Evolutionary conservation across 2,888 invertebrate genomes (phyloP).

Genomic region (Hirtodrosophila alboralis): DNA sequence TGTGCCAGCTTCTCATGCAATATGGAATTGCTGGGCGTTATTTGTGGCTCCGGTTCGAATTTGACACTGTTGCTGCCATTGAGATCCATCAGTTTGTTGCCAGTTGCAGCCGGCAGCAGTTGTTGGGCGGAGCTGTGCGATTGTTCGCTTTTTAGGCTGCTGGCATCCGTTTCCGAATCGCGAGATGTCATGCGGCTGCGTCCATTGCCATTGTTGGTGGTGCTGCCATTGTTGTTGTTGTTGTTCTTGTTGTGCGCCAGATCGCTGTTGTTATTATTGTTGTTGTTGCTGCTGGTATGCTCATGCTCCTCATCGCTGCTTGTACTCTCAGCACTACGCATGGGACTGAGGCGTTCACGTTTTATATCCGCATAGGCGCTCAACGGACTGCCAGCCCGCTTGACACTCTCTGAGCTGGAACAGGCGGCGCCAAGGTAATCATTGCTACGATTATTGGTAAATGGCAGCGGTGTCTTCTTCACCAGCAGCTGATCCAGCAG

Average conservation of each 20-base stretch:
- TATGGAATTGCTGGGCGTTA: constrained; percentile 69
- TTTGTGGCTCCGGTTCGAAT: constrained; percentile 44
- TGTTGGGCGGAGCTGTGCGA: constrained; percentile 50
- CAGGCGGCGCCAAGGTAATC: constrained; percentile 65
- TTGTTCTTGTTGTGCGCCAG: constrained; percentile 53
- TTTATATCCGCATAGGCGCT: constrained; percentile 85
- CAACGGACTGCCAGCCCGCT: constrained; percentile 82
- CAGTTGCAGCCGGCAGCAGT: no score
- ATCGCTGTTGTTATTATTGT: constrained; percentile 56
- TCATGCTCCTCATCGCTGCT: constrained; percentile 69
- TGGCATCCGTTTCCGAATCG: constrained; percentile 81
- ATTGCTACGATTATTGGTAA: constrained; percentile 77
- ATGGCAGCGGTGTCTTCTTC: constrained; percentile 85
- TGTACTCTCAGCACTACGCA: constrained; percentile 47
- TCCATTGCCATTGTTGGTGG: constrained; percentile 52
- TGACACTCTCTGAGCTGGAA: constrained; percentile 54
- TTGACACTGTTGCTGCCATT: constrained; percentile 75
- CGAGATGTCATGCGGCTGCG: constrained; percentile 78
- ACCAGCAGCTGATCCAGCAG: constrained; percentile 88
- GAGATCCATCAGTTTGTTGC: constrained; percentile 77
- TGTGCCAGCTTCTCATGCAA: constrained; percentile 83
- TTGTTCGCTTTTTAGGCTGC: constrained; percentile 74
- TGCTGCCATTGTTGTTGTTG: constrained; percentile 50
- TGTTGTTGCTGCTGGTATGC: constrained; percentile 60
- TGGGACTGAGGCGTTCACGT: constrained; percentile 85